Percentiles rank a stretch among this genome's conserved stretches.
Conservation (phyloP, 2,888 invertebrate species). For the Drosophila eohydei region DNA sequence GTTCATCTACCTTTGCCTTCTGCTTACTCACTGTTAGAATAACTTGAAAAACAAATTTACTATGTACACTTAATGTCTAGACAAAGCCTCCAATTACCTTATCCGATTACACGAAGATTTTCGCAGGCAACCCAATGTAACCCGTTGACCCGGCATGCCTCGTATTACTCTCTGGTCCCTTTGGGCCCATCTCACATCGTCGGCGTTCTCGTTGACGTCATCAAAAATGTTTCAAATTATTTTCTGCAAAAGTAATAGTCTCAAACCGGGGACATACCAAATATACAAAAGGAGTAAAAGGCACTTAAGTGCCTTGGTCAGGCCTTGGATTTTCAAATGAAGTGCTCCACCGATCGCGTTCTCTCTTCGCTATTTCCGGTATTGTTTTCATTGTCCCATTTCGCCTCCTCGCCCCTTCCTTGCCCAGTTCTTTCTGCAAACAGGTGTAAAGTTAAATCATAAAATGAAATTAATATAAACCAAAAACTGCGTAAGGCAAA, state of each 20-base stretch:
- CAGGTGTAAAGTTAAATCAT: conserved; percentile 84
- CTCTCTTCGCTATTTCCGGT: conserved; percentile 43
- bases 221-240: conserved; percentile 72
- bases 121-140: conserved; percentile 53
- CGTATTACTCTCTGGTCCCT: conserved; percentile 69
- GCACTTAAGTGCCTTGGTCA: conserved; percentile 77
- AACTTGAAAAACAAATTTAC: conserved; percentile 75
- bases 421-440: conserved; percentile 46
- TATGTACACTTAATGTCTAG: conserved; percentile 84
- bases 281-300: conserved; percentile 54
- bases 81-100: conserved; percentile 84
- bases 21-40: conserved; percentile 22
- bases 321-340: conserved; percentile 79
- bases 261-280: conserved; percentile 40
- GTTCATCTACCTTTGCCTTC: conserved; percentile 34
- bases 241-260: conserved; percentile 65
- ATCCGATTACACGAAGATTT: conserved; percentile 84
- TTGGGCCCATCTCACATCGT: conserved; percentile 45
- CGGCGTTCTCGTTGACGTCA: conserved; percentile 52
- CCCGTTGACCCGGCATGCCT: conserved; percentile 66
- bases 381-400: conserved; percentile 34
- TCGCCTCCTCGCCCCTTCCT: conserved; percentile 16
- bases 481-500: conserved; percentile 57
- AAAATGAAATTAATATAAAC: conserved; percentile 84
- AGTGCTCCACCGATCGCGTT: conserved; percentile 62